Conservation (phyloP, 2,888 invertebrate species). For the Archips crataeganus region DNA sequence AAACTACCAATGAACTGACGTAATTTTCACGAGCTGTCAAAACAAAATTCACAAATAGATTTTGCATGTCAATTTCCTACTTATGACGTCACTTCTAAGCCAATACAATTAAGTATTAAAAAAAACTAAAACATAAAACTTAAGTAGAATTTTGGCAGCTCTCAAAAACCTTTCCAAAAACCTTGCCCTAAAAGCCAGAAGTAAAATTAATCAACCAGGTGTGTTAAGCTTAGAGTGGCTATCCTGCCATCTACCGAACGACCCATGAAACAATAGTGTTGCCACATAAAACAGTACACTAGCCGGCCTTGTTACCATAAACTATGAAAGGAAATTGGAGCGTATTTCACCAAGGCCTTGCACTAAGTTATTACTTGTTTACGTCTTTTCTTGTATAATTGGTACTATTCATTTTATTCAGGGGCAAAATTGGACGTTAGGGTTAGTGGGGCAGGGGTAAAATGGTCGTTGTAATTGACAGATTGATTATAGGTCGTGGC, state of each 20-base stretch:
- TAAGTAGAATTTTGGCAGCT: too few species aligned
- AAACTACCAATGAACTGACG: too few species aligned
- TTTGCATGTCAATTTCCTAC: too few species aligned
- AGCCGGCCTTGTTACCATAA: constrained; percentile 16
- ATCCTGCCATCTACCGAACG: background rate
- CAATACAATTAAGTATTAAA: too few species aligned
- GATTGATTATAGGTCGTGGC: too few species aligned
- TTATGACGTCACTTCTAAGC: too few species aligned
- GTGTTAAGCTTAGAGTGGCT: background rate
- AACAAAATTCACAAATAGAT: too few species aligned
- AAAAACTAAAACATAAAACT: too few species aligned
- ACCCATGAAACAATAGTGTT: background rate
- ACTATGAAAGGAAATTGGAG: constrained; percentile 20
- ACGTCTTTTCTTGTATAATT: constrained; percentile 9
- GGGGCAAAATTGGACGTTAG: background rate
- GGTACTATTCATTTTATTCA: background rate
- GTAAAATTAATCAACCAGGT: background rate
- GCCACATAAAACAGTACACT: background rate
- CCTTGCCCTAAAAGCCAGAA: background rate
- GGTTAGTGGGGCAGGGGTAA: background rate
- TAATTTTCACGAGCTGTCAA: too few species aligned
- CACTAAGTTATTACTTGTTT: constrained; percentile 6
- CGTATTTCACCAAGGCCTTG: constrained; percentile 9
- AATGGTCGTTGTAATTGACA: background rate
- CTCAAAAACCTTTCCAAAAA: too few species aligned